Evolutionary conservation across 2,797 vertebrate genomes (phyloP).

Genomic region (Rhinatrema bivittatum): DNA sequence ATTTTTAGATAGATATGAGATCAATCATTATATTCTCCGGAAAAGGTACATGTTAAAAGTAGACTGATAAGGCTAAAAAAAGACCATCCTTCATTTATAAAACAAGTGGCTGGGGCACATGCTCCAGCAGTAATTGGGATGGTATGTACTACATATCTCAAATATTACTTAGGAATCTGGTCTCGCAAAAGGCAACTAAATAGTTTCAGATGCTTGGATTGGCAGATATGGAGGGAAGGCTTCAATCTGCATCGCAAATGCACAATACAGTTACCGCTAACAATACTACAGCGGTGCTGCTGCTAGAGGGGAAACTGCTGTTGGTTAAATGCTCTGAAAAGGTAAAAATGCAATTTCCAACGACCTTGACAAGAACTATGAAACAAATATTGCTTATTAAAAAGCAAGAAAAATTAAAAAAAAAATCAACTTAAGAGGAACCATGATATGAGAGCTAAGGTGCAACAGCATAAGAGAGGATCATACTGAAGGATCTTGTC

Average conservation of each 20-base stretch:
- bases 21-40: constrained; percentile 22
- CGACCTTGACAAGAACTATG: constrained; percentile 70
- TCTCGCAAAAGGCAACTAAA: no score
- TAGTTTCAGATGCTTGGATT: constrained; percentile 43
- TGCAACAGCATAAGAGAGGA: no score
- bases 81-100: constrained; percentile 23
- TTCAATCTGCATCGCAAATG: constrained; percentile 11
- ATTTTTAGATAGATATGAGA: no score
- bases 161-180: no score
- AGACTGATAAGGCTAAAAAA: constrained; percentile 19
- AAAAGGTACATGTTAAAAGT: constrained; percentile 17
- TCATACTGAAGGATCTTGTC: no score
- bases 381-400: constrained; percentile 5
- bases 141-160: no score
- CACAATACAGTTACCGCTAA: constrained; percentile 51
- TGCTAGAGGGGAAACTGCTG: constrained; percentile 17
- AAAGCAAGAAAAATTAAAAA: background rate
- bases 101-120: no score
- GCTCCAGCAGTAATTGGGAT: no score
- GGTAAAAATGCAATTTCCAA: constrained; percentile 72
- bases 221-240: constrained; percentile 47
- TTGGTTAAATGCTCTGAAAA: constrained; percentile 58
- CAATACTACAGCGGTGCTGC: constrained; percentile 31
- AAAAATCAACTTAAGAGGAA: constrained; percentile 13
- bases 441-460: no score